phyloP scores from a whole-genome alignment of 2,113 vertebrate genomes.

The Platichthys flesus region DNA sequence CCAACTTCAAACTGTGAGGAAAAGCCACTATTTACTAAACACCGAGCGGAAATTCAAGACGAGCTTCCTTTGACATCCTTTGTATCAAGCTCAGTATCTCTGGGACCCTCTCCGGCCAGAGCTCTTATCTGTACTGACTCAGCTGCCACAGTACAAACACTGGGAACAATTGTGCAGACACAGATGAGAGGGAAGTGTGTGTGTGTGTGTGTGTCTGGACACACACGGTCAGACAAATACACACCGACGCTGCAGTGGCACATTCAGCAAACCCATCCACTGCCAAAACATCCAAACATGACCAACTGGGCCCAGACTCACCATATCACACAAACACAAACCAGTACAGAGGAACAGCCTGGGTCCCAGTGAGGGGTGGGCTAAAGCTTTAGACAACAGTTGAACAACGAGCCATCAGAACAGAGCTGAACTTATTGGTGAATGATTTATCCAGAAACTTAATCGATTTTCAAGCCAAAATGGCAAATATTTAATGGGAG shows the following conservation, averaged over 20 bases:
- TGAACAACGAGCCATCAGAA: not conserved
- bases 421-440: not conserved
- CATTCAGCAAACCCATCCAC: slow-evolving; percentile 60
- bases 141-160: slow-evolving; percentile 79
- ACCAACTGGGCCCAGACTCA: slow-evolving; percentile 29
- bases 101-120: slow-evolving; percentile 50
- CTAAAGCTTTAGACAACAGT: slow-evolving; percentile 1
- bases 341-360: slow-evolving; percentile 10
- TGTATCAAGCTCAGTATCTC: slow-evolving; percentile 53
- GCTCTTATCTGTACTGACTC: slow-evolving; percentile 80
- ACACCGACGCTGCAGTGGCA: slow-evolving; percentile 18
- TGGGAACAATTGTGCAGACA: slow-evolving; percentile 73
- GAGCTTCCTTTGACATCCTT: slow-evolving; percentile 51
- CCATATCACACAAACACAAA: slow-evolving; percentile 31
- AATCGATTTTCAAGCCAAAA: too few species aligned
- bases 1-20: not conserved
- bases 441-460: not conserved
- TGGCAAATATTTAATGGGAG: too few species aligned
- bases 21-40: not conserved
- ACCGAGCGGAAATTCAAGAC: slow-evolving; percentile 29
- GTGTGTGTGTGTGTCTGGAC: slow-evolving; percentile 9
- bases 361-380: not conserved
- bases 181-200: slow-evolving; percentile 49
- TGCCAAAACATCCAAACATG: slow-evolving; percentile 55
- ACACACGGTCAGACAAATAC: slow-evolving; percentile 18